Percentiles rank a stretch among this genome's conserved stretches.
Evolutionary conservation across 53 echinoderm and acorn worm species (phyloP).

Genomic region (Luidia sarsii): DNA sequence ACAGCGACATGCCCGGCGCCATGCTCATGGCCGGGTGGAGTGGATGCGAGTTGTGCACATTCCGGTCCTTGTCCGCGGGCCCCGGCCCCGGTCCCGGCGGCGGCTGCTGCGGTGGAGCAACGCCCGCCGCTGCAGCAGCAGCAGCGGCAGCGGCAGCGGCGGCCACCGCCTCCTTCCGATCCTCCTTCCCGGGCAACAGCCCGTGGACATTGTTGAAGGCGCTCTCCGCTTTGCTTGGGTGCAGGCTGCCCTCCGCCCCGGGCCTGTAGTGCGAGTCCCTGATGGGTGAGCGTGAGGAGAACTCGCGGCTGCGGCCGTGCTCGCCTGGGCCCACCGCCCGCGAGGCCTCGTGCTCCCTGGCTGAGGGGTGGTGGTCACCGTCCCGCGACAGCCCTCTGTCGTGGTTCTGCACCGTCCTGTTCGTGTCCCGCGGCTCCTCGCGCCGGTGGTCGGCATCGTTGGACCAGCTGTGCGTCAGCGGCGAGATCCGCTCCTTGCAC

Average conservation of each 20-base stretch:
- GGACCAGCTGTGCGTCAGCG: conserved; percentile 38
- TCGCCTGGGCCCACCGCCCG: conserved; percentile 3
- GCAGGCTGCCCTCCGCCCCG: conserved; percentile 45
- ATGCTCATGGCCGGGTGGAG: conserved; percentile 58
- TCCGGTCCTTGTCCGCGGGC: conserved; percentile 13
- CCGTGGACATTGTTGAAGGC: conserved; percentile 94
- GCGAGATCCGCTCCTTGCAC: conserved; percentile 57
- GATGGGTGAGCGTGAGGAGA: conserved; percentile 62
- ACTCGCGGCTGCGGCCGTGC: conserved; percentile 44
- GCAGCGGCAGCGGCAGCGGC: conserved; percentile 33
- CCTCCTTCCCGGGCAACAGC: conserved; percentile 73
- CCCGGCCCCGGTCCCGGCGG: too few species aligned
- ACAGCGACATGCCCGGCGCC: conserved; percentile 74
- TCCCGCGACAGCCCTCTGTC: conserved; percentile 59
- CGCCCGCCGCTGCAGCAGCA: conserved; percentile 31
- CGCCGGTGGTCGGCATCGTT: conserved; percentile 46
- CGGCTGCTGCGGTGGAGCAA: conserved; percentile 19
- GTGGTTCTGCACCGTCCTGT: conserved; percentile 59
- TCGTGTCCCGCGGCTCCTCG: conserved; percentile 17
- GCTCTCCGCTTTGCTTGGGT: conserved; percentile 70
- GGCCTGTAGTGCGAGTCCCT: conserved; percentile 61
- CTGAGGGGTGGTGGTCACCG: conserved; percentile 22
- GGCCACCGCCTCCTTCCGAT: conserved; percentile 79
- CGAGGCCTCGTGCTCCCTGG: conserved; percentile 23
- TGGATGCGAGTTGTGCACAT: conserved; percentile 30